Evolutionary conservation across 2,797 vertebrate species (phyloP).

Genomic region (Protonibea diacanthus): DNA sequence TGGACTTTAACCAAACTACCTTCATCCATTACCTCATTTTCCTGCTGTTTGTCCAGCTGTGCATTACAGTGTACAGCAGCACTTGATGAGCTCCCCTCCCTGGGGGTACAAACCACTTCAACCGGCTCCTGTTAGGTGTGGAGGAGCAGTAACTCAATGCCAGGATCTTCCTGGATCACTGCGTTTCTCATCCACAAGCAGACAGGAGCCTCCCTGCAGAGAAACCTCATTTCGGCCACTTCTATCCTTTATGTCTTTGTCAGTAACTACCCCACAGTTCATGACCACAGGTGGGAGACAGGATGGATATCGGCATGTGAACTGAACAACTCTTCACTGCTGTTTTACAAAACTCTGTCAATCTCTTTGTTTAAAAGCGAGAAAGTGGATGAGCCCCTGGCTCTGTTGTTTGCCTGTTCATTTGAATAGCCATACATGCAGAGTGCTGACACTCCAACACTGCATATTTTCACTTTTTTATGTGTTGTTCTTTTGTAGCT

Average conservation of each 20-base stretch:
- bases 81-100: conserved; percentile 43
- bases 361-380: conserved; percentile 39
- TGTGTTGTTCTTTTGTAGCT: background rate
- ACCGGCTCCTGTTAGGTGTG: conserved; percentile 34
- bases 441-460: background rate
- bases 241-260: conserved; percentile 69
- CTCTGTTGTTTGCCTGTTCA: background rate
- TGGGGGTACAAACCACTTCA: conserved; percentile 39
- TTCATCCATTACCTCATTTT: conserved; percentile 4
- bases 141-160: conserved; percentile 53
- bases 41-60: conserved; percentile 25
- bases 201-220: conserved; percentile 48
- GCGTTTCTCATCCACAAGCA: conserved; percentile 47
- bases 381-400: conserved; percentile 9
- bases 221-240: conserved; percentile 66
- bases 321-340: conserved; percentile 41
- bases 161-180: conserved; percentile 65
- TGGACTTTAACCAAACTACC: background rate
- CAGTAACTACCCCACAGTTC: conserved; percentile 55
- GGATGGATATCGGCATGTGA: conserved; percentile 52
- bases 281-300: conserved; percentile 47
- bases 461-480: background rate
- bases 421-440: background rate
- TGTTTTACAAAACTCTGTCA: conserved; percentile 37
- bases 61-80: conserved; percentile 24